Conservation (phyloP, 2,888 invertebrate genomes). For the Tortrix viridana region DNA sequence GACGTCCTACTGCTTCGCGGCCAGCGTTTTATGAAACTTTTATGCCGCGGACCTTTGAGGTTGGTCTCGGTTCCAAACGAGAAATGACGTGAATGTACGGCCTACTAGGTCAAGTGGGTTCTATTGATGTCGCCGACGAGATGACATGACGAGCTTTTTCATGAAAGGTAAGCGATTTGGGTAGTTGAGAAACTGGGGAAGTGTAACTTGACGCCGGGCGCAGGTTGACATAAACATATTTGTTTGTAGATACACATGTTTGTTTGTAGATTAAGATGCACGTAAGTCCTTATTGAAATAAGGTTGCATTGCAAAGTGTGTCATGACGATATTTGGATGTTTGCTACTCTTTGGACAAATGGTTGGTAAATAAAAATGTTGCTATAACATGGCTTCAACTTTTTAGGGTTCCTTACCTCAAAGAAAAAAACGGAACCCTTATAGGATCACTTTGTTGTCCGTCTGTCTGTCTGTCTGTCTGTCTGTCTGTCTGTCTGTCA, state of each 20-base stretch:
- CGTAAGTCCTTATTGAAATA: no score
- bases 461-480: no score
- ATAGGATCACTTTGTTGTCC: no score
- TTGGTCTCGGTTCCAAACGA: slow-evolving; percentile 58
- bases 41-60: slow-evolving; percentile 66
- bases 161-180: slow-evolving; percentile 47
- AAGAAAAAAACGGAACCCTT: no score
- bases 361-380: no score
- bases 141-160: slow-evolving; percentile 56
- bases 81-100: slow-evolving; percentile 67
- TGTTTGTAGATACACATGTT: neutral
- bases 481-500: no score
- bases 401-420: no score
- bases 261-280: neutral
- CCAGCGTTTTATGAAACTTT: slow-evolving; percentile 61
- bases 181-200: slow-evolving; percentile 30
- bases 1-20: slow-evolving; percentile 51
- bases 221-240: no score
- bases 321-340: no score
- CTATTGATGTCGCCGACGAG: slow-evolving; percentile 65
- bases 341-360: no score
- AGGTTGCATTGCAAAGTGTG: no score
- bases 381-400: no score
- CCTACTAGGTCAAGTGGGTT: slow-evolving; percentile 69
- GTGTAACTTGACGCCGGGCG: slow-evolving; percentile 29